Conservation (phyloP, 2,888 invertebrate genomes). For the Drosophila recens region DNA sequence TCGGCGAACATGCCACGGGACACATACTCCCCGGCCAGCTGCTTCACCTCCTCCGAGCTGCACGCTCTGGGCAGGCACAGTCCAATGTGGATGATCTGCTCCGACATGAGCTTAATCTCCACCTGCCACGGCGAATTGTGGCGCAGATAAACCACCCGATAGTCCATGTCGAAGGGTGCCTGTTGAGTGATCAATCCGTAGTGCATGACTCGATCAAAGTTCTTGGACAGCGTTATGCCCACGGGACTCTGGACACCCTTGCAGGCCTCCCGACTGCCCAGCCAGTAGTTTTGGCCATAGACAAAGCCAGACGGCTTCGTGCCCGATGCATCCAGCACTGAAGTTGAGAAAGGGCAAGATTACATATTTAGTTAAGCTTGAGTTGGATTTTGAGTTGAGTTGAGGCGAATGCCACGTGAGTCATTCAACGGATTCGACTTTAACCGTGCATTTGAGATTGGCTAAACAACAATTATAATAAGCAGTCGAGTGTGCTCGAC, state of each 20-base stretch:
- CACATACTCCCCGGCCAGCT: slow-evolving; percentile 82
- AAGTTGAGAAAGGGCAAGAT: neutral
- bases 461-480: neutral
- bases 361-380: neutral
- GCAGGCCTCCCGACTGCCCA: slow-evolving; percentile 87
- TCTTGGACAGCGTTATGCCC: slow-evolving; percentile 83
- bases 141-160: slow-evolving; percentile 84
- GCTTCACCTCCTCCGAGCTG: slow-evolving; percentile 82
- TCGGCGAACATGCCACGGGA: slow-evolving; percentile 80
- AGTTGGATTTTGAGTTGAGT: neutral
- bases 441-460: slow-evolving; percentile 2
- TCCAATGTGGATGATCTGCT: slow-evolving; percentile 86
- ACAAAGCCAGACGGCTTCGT: slow-evolving; percentile 86
- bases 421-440: slow-evolving; percentile 1
- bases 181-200: slow-evolving; percentile 82
- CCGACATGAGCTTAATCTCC: slow-evolving; percentile 85
- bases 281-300: slow-evolving; percentile 88
- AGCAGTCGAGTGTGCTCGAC: neutral
- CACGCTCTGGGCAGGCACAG: slow-evolving; percentile 86
- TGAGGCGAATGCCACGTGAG: neutral
- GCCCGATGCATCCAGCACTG: slow-evolving; percentile 87
- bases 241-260: slow-evolving; percentile 84
- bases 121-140: slow-evolving; percentile 85
- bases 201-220: slow-evolving; percentile 84
- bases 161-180: slow-evolving; percentile 85